Percentiles rank a stretch among this genome's conserved stretches.
These are phyloP conservation scores for Epinephelus malabaricus DNA, from an alignment of 2,797 vertebrate species.

Conservation along the genomic window DNA sequence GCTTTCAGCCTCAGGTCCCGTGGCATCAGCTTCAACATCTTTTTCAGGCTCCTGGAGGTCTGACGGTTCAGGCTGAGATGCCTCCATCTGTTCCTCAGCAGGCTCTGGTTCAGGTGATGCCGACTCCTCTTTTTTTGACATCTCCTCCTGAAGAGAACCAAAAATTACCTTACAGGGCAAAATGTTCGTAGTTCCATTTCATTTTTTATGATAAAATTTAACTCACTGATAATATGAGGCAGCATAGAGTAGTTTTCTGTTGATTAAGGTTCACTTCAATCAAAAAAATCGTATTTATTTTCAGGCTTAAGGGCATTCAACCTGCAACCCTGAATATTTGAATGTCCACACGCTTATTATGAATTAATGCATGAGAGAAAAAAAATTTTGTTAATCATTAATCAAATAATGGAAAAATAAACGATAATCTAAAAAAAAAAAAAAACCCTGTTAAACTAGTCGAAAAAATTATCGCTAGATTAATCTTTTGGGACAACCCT, in stretches of 20 bases:
- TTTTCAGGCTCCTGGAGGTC: constrained; percentile 39
- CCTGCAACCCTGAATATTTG: not conserved
- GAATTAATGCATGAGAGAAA: not conserved
- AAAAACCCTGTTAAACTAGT: too few relatives aligned
- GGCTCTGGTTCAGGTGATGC: constrained; percentile 53
- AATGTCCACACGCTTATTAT: not conserved
- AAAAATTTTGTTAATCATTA: too few relatives aligned
- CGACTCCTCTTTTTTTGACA: constrained; percentile 23
- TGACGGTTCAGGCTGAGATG: constrained; percentile 46
- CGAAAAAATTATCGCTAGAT: too few relatives aligned
- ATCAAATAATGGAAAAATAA: too few relatives aligned
- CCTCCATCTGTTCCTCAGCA: constrained; percentile 72
- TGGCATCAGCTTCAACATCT: constrained; percentile 34
- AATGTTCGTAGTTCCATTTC: not conserved
- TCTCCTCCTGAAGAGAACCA: constrained; percentile 62
- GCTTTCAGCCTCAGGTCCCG: constrained; percentile 35
- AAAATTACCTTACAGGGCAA: not conserved
- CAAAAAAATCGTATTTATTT: not conserved
- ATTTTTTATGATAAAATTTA: not conserved
- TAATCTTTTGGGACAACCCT: too few relatives aligned
- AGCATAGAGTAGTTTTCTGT: not conserved
- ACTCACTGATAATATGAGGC: not conserved
- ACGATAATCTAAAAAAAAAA: too few relatives aligned
- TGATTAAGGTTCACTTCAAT: not conserved
- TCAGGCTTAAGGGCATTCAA: not conserved